Evolutionary conservation across 2,113 vertebrate species (phyloP), one percentile per base, ranked within the genome.

Genomic region (Psilopsiagon aymara): DNA sequence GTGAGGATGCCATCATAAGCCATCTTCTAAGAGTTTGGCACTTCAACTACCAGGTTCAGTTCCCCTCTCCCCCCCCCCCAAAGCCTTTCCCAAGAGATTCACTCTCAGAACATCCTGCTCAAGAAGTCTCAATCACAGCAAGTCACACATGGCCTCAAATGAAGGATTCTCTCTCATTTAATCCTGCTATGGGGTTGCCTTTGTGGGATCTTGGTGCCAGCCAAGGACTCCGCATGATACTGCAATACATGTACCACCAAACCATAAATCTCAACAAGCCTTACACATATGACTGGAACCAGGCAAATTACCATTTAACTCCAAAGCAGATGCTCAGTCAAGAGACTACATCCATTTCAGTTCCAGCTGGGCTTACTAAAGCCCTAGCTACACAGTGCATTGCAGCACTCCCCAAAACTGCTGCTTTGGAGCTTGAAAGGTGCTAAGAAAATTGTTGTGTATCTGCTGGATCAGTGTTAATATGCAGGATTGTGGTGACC

Each of bases 191-290:
- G 52, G 15, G 12, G 29, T 20, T 9, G 4, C 19, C 51, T 67
- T 67, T 43, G 10, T 10, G 17, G 10, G 10, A 37, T 44, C 19
- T 35, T 55, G 31, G 10, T 62, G 53, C 33, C 46, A 77, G 46
- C n/a, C 46, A 71, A 29, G 49, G 13, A 24, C 28, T 4, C 25
- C 27, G 20, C 17, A 2, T 13, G 2, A 47, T 14, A 23, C 20
- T 46, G 23, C 13, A 51, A 44, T 12, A 44, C 4, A 28, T 3
- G 4, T 11, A 41, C 27, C 0, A 0, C 43, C 70, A 57, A 76
- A 59, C 17, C 21, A 47, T 41, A 46, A 86, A 47, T 31, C 51
- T 60, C 43, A 23, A 24, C 10, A 31, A 64, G 21, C 1, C 0
- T n/a, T 60, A 66, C 15, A 18, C 3, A 6, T n/a, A 33, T 28